A percentile compares a stretch with the other conserved stretches of the same genome.
These are phyloP conservation scores for Pseudomyrmex concolor DNA, from an alignment of 1,140 invertebrate species.

Conservation along the genomic window DNA sequence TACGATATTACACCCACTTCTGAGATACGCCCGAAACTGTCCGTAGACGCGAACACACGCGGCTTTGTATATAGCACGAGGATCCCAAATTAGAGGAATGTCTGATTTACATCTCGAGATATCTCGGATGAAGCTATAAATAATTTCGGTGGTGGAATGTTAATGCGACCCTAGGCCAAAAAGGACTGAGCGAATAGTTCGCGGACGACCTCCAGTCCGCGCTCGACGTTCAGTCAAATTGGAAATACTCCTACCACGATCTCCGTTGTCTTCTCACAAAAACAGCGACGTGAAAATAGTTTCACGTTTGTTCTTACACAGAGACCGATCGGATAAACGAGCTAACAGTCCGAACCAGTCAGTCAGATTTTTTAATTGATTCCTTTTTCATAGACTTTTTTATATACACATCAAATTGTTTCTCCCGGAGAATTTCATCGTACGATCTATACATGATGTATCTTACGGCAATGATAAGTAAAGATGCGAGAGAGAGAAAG, in stretches of 20 bases:
- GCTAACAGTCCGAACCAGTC: slow-evolving; percentile 7
- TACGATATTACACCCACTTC: slow-evolving; percentile 64
- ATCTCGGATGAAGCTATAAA: slow-evolving; percentile 83
- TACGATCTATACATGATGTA: slow-evolving; percentile 19
- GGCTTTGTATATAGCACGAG: slow-evolving; percentile 31
- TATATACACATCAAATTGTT: not conserved
- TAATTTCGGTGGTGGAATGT: slow-evolving; percentile 82
- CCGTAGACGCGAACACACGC: slow-evolving; percentile 50
- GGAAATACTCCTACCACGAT: slow-evolving; percentile 65
- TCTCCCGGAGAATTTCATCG: slow-evolving; percentile 13
- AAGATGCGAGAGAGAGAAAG: slow-evolving; percentile 22
- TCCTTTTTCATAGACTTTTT: not conserved
- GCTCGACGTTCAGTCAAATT: slow-evolving; percentile 68
- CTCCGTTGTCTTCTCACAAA: slow-evolving; percentile 14
- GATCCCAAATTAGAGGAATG: slow-evolving; percentile 81
- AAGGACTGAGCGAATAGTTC: slow-evolving; percentile 74
- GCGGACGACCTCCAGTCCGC: slow-evolving; percentile 70
- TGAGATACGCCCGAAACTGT: slow-evolving; percentile 36
- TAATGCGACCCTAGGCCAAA: slow-evolving; percentile 78
- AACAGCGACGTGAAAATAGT: slow-evolving; percentile 14
- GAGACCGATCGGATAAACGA: slow-evolving; percentile 29
- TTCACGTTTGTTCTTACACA: slow-evolving; percentile 1
- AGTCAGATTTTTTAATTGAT: slow-evolving; percentile 11
- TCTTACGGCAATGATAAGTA: slow-evolving; percentile 32
- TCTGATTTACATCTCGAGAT: slow-evolving; percentile 82